Evolutionary conservation across 2,113 vertebrate genomes (phyloP).

Genomic region (Morone chrysops): DNA sequence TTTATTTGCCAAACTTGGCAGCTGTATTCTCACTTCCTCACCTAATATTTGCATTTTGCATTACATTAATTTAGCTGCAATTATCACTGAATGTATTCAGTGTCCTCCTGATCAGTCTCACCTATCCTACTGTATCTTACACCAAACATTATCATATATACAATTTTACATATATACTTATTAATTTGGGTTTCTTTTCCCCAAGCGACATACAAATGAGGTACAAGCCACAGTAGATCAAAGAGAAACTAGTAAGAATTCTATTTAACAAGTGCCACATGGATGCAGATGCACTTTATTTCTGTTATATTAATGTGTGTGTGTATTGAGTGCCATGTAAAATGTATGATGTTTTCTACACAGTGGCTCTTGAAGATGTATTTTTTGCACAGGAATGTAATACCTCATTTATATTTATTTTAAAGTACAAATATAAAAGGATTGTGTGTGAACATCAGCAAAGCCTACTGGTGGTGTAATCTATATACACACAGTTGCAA

Average conservation of each 20-base stretch:
- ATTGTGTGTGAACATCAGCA: background rate
- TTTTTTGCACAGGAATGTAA: too few relatives aligned
- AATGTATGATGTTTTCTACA: conserved; percentile 1
- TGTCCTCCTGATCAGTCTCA: background rate
- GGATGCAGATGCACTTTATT: background rate
- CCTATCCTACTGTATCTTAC: background rate
- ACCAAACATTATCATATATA: background rate
- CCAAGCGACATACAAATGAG: background rate
- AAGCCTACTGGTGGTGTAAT: too few relatives aligned
- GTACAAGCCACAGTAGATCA: background rate
- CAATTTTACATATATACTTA: background rate
- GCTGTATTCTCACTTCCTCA: background rate
- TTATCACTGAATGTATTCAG: background rate
- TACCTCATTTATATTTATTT: too few relatives aligned
- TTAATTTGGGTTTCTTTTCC: background rate
- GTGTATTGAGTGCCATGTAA: background rate
- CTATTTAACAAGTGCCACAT: background rate
- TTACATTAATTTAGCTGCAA: background rate
- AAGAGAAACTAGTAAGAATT: background rate
- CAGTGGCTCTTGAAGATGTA: too few relatives aligned
- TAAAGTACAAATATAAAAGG: background rate
- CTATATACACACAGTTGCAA: too few relatives aligned
- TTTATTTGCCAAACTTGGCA: background rate
- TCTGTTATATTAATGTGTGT: background rate
- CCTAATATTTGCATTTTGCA: background rate